Conservation (phyloP, 2,888 invertebrate genomes). For the Enoplolaimus lenunculus region DNA sequence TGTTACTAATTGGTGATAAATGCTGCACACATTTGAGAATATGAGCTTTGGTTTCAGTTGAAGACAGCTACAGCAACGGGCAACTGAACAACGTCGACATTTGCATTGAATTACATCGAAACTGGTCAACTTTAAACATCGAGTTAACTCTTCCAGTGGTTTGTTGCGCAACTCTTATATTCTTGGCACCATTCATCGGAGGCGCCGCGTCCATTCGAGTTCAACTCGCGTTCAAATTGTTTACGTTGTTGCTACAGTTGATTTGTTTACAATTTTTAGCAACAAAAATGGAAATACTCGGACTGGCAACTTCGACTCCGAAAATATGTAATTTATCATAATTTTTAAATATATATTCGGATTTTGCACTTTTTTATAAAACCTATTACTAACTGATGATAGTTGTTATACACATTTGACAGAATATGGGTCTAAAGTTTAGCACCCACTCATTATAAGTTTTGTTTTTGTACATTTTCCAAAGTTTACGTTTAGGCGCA, state of each 20-base stretch:
- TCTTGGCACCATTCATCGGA: constrained; percentile 16
- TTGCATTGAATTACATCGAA: too few relatives aligned
- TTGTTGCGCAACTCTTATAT: constrained; percentile 6
- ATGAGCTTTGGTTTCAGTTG: too few relatives aligned
- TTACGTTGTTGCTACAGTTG: constrained; percentile 34
- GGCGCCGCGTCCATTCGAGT: constrained; percentile 27
- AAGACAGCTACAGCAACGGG: too few relatives aligned
- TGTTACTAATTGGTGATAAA: too few relatives aligned
- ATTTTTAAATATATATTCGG: constrained; percentile 10
- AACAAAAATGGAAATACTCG: constrained; percentile 34
- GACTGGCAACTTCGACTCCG: constrained; percentile 33
- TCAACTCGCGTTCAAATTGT: constrained; percentile 34
- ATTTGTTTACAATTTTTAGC: constrained; percentile 35
- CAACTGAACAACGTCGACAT: too few relatives aligned
- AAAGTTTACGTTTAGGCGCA: too few relatives aligned
- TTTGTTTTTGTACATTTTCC: too few relatives aligned
- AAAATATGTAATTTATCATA: constrained; percentile 29
- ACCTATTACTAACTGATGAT: too few relatives aligned
- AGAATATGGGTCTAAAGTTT: neutral
- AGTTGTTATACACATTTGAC: too few relatives aligned
- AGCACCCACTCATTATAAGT: neutral
- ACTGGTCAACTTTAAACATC: too few relatives aligned
- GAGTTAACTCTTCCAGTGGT: constrained; percentile 11
- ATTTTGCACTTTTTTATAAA: too few relatives aligned
- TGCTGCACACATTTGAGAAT: too few relatives aligned